Evolutionary conservation across 23 tunicate genomes (phyloP).

Genomic region (Halocynthia aurantium): DNA sequence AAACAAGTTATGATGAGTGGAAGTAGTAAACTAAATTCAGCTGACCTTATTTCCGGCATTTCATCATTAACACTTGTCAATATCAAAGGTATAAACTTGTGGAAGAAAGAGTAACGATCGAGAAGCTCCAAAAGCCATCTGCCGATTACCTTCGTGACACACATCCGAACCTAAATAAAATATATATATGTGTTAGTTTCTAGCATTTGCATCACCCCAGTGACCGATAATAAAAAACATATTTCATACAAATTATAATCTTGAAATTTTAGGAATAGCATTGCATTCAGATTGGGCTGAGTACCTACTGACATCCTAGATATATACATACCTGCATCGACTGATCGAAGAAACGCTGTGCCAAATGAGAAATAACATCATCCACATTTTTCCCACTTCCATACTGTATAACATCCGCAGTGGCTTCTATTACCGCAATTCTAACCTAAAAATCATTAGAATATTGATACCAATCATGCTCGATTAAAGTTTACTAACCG

Average conservation of each 20-base stretch:
- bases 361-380: constrained; percentile 88
- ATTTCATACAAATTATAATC: no score
- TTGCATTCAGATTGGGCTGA: background rate
- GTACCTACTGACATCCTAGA: background rate
- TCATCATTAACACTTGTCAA: constrained; percentile 88
- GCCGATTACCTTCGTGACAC: constrained; percentile 64
- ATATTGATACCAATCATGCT: background rate
- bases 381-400: constrained; percentile 95
- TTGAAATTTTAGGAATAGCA: background rate
- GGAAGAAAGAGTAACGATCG: constrained; percentile 87
- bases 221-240: background rate
- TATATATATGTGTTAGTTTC: background rate
- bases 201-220: no score
- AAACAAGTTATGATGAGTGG: background rate
- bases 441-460: constrained; percentile 42
- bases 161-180: constrained; percentile 59
- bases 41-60: constrained; percentile 79
- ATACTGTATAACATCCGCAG: constrained; percentile 90
- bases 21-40: background rate
- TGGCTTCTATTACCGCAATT: constrained; percentile 87
- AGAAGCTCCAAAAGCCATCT: constrained; percentile 86
- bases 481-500: background rate
- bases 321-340: constrained; percentile 45
- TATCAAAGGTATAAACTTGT: constrained; percentile 91
- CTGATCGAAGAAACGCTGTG: constrained; percentile 91